Base-by-base conservation (phyloP, 2,888 invertebrate genomes). In the Automeris io region DNA sequence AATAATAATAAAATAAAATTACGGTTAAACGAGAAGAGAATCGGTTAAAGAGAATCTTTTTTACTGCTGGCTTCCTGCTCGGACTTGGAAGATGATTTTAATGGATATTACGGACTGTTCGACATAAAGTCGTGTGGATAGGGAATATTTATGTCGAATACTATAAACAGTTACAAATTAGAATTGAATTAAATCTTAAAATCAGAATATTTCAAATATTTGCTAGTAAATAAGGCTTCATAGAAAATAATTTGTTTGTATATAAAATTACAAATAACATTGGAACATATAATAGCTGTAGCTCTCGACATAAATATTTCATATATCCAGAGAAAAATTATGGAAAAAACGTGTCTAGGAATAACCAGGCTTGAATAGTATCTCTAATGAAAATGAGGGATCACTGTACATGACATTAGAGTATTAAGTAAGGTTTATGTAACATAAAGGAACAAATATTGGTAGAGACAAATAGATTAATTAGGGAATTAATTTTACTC, bases 331-430 rank as follows among this genome's bases (percentile, higher is more conserved):
- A n/a, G n/a, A n/a, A n/a, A n/a, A n/a, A n/a, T n/a, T n/a, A n/a
- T n/a, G n/a, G n/a, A n/a, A n/a, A n/a, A n/a, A n/a, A n/a, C n/a
- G n/a, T n/a, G n/a, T n/a, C n/a, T n/a, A n/a, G n/a, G n/a, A n/a
- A 22, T 16, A 32, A 16, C 23, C 37, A 31, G 31, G 31, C 23
- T 37, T 11, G 26, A 29, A 36, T 13, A 51, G 59, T 64, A 67
- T 72, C 70, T 70, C 72, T 72, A 57, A 13, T 16, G 51, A 59
- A 75, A 77, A 70, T 70, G 71, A 69, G 85, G 82, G 82, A 83
- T 75, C 85, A 83, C 61, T 26, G 34, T 18, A 13, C 34, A 33
- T 33, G 33, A 67, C 57, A 56, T 56, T 70, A 68, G 58, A 52
- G 58, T 60, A 60, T 61, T 71, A 72, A 68, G 66, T 63, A 57